phyloP scores from a whole-genome alignment of 2,888 invertebrate genomes.

The Digitonthophagus gazella region DNA sequence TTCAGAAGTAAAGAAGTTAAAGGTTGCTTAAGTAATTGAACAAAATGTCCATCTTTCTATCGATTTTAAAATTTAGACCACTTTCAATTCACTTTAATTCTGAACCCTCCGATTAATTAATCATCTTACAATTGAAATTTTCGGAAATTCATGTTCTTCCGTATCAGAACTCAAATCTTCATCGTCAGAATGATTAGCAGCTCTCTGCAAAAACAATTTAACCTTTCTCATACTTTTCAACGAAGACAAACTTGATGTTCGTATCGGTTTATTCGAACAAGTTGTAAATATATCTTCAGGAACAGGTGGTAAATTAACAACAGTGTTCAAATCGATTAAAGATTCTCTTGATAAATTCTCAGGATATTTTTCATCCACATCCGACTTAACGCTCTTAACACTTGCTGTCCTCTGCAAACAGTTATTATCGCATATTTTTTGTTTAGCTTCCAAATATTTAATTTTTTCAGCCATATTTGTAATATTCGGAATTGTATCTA shows the following conservation, averaged over 20 bases:
- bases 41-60: too few relatives aligned
- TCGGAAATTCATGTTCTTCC: slow-evolving; percentile 43
- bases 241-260: slow-evolving; percentile 51
- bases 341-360: slow-evolving; percentile 52
- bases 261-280: slow-evolving; percentile 47
- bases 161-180: slow-evolving; percentile 49
- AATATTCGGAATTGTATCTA: slow-evolving; percentile 34
- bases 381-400: slow-evolving; percentile 47
- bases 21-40: too few relatives aligned
- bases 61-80: too few relatives aligned
- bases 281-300: slow-evolving; percentile 53
- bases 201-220: slow-evolving; percentile 51
- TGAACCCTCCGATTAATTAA: slow-evolving; percentile 11
- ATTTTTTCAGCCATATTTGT: slow-evolving; percentile 46
- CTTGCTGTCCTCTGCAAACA: slow-evolving; percentile 31
- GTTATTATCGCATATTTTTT: slow-evolving; percentile 31
- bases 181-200: slow-evolving; percentile 48
- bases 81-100: too few relatives aligned
- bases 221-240: slow-evolving; percentile 52
- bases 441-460: slow-evolving; percentile 42
- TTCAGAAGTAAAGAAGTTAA: too few relatives aligned
- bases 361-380: slow-evolving; percentile 53
- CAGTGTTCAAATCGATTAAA: slow-evolving; percentile 49
- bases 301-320: slow-evolving; percentile 51
- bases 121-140: slow-evolving; percentile 28